These are phyloP conservation scores for Clarias batrachus DNA, from an alignment of 2,113 vertebrate genomes.

Conservation along the genomic window DNA sequence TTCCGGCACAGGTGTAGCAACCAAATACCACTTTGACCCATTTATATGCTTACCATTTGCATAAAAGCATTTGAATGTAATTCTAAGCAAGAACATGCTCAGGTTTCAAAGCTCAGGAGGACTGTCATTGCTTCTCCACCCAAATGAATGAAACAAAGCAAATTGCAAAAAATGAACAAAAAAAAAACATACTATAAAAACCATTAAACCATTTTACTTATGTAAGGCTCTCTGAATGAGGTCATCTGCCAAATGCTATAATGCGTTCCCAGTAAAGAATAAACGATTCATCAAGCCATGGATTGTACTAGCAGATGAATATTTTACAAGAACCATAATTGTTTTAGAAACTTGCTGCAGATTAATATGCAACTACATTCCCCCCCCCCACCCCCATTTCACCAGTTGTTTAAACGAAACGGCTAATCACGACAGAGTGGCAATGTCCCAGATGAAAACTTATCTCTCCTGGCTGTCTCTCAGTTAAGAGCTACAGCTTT, in stretches of 20 bases:
- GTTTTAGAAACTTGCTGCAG: neutral
- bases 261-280: neutral
- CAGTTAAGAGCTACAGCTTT: neutral
- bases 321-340: neutral
- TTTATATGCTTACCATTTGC: neutral
- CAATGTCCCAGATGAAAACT: neutral
- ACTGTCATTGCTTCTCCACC: neutral
- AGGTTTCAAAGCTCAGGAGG: neutral
- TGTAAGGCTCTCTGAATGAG: neutral
- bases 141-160: constrained; percentile 1
- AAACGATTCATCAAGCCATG: neutral
- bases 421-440: neutral
- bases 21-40: neutral
- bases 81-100: neutral
- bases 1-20: neutral
- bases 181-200: neutral
- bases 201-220: neutral
- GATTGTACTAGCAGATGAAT: neutral
- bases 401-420: neutral
- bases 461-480: neutral
- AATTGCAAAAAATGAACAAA: neutral
- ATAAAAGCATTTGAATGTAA: constrained; percentile 24
- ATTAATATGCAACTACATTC: neutral
- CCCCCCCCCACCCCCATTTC: neutral
- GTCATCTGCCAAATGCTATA: constrained; percentile 7